phyloP scores from a whole-genome alignment of 2,113 vertebrate genomes.

The Gambusia holbrooki region DNA sequence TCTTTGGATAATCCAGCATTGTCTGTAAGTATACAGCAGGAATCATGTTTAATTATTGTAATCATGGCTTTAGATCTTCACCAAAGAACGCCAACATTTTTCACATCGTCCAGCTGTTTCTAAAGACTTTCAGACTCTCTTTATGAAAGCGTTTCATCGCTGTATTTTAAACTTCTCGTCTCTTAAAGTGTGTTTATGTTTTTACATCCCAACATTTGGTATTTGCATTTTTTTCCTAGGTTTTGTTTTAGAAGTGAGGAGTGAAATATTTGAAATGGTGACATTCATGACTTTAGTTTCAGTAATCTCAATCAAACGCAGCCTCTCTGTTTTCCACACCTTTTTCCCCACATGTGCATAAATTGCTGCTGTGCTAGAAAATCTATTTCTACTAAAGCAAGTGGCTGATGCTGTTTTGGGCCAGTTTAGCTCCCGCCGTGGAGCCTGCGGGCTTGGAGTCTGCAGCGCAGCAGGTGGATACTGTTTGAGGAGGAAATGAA shows the following conservation, averaged over 20 bases:
- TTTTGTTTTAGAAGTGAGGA: too few relatives aligned
- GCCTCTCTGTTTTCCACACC: not conserved
- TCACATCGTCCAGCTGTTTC: too few relatives aligned
- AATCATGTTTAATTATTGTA: too few relatives aligned
- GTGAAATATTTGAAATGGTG: too few relatives aligned
- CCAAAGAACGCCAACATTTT: too few relatives aligned
- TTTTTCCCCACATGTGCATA: not conserved
- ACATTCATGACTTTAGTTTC: not conserved
- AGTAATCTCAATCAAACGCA: not conserved
- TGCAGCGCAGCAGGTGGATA: conserved; percentile 40
- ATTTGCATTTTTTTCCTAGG: not conserved
- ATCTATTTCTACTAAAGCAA: conserved; percentile 26
- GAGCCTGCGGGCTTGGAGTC: conserved; percentile 20
- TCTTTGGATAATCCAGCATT: too few relatives aligned
- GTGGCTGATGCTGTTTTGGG: conserved; percentile 27
- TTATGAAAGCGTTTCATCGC: not conserved
- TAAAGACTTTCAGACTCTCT: too few relatives aligned
- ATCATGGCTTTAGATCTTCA: too few relatives aligned
- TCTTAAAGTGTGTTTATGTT: not conserved
- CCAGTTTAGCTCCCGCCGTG: conserved; percentile 4
- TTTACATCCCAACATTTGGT: not conserved
- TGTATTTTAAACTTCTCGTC: too few relatives aligned
- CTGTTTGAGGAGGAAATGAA: conserved; percentile 47
- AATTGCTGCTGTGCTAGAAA: not conserved
- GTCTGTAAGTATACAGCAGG: too few relatives aligned